Base-by-base conservation (phyloP, 2,797 vertebrate species). In the Dryobates pubescens region DNA sequence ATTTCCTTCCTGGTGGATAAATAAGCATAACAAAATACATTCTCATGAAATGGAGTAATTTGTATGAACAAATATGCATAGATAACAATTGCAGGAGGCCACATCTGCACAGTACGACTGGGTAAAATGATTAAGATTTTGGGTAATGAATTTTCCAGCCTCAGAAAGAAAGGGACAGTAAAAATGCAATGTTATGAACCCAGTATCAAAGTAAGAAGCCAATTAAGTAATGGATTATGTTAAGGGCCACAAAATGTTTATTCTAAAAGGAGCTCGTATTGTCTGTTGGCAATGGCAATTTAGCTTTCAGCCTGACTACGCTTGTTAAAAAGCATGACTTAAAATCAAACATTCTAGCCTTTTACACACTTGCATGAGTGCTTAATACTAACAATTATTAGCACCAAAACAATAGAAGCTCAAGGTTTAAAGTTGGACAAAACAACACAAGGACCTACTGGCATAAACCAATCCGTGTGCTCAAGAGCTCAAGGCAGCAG, bases 21-120 rank as follows among this genome's bases (percentile, higher is more conserved):
- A 88, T 73, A 91, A 92, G 72, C 15, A 86, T 88, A 92, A 78
- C 54, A 81, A 93, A 36, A 86, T 29, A 76, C 24, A 92, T 94
- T 94, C 77, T 92, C 65, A 65, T 57, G 68, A 90, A 94, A 90
- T 2, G 1, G 29, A 53, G 72, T 67, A 57, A 80, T 81, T 86
- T 75, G 70, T 81, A n/a, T 61, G 61, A 90, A 70, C 64, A 94
- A 86, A 87, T 86, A 83, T 3, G 9, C 86, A 67, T 9, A 49
- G 20, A 36, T 59, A 68, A 82, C 68, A 27, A 45, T 85, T 76
- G 59, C 58, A 91, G 79, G 82, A 85, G 81, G 82, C 62, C 92
- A 82, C 62, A 84, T 47, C 34, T 36, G 57, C 81, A 87, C 67
- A 61, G 27, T 45, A 62, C 0, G 24, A 62, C 19, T 10, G 38